Base-by-base conservation (phyloP, 2,797 vertebrate genomes). In the Melanotaenia trifasciata region DNA sequence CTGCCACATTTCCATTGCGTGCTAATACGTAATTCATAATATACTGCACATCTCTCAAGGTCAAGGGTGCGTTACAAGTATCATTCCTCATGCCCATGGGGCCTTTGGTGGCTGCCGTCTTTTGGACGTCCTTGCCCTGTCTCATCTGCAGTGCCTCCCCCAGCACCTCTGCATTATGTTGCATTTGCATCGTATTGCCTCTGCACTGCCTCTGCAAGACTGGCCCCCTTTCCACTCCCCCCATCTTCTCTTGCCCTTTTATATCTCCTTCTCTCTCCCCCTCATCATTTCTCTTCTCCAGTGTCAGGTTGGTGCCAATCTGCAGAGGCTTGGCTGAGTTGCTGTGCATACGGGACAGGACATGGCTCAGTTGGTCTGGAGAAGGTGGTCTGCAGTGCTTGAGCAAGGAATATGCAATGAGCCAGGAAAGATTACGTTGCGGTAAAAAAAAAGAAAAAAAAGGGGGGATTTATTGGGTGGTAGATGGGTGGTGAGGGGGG, bases 151-250 rank as follows among this genome's bases (percentile, higher is more conserved):
- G 22, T 83, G 76, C 78, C 76, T 73, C 74, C 67, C 74, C 70
- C 75, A 18, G 72, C 86, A 81, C 82, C 89, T 80, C 90, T 90
- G 92, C 91, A 92, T 93, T 92, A 88, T 90, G 88, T 89, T 90
- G 88, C 84, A 92, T 93, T 90, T 91, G 86, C 90, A 91, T 93
- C 84, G 67, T 83, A 86, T 91, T 82, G 83, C 87, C 91, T 90
- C 91, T 80, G 91, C 91, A 93, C 87, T 87, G 86, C 87, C 88
- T 89, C 88, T 84, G 87, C 91, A 87, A 81, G 77, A 73, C 81
- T 62, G 69, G 24, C 69, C 63, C 61, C 20, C 58, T 51, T 50
- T 26, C 54, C 35, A 5, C 24, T 32, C 40, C 56, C 0, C 30
- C 8, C 8, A n/a, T 61, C 68, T 64, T 67, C 81, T 77, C 64